phyloP scores from a whole-genome alignment of 2,113 vertebrate species.

The Meleagris gallopavo region DNA sequence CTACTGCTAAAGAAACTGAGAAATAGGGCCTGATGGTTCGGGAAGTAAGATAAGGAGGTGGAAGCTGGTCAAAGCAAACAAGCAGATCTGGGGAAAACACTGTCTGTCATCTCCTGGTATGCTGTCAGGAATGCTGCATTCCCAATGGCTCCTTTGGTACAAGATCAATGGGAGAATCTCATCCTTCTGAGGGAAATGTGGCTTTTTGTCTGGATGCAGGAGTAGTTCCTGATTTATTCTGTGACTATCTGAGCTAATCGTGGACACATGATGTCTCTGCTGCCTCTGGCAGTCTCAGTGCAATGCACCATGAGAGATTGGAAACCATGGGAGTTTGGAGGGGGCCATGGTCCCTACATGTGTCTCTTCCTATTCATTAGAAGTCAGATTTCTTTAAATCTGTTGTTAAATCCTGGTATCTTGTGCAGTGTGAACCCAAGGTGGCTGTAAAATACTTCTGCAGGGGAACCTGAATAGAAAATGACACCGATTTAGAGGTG shows the following conservation, averaged over 20 bases:
- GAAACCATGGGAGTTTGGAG: not conserved
- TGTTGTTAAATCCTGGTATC: constrained; percentile 32
- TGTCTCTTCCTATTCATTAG: constrained; percentile 5
- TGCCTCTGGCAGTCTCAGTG: not conserved
- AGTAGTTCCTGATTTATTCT: not conserved
- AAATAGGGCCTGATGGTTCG: not conserved
- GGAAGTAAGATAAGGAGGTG: constrained; percentile 14
- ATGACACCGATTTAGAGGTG: constrained; percentile 51
- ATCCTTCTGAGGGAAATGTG: not conserved
- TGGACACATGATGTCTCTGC: not conserved
- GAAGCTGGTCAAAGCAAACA: constrained; percentile 48
- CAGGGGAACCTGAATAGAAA: constrained; percentile 44
- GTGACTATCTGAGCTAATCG: not conserved
- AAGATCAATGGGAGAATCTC: not conserved
- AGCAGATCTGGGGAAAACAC: not conserved
- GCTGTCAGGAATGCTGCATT: not conserved
- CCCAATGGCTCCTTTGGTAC: not conserved
- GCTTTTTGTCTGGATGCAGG: not conserved
- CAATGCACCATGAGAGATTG: not conserved
- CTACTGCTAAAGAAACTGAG: constrained; percentile 45
- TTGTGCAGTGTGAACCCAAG: not conserved
- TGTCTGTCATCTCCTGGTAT: not conserved
- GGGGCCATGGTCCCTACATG: not conserved
- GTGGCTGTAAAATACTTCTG: constrained; percentile 52
- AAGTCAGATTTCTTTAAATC: constrained; percentile 35